phyloP scores from a whole-genome alignment of 2,888 invertebrate genomes.

The Cacoxenus indagator region DNA sequence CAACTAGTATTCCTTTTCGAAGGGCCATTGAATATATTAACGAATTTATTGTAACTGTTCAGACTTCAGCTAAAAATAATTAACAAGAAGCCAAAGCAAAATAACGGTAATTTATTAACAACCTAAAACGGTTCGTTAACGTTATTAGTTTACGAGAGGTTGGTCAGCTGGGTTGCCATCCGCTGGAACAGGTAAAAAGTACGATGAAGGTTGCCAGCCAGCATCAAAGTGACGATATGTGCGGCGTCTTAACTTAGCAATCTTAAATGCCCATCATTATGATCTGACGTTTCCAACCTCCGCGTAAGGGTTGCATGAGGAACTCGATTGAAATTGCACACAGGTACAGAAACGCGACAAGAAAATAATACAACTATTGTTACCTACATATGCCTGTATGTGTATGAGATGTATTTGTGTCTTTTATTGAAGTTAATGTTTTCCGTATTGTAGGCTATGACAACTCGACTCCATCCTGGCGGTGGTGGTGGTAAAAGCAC shows the following conservation, averaged over 20 bases:
- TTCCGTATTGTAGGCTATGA: background rate
- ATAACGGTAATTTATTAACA: no score
- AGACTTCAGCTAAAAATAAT: no score
- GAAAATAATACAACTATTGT: background rate
- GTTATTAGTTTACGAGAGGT: no score
- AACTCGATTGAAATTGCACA: background rate
- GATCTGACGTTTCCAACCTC: background rate
- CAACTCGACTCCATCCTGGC: no score
- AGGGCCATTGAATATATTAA: no score
- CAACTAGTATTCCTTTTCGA: no score
- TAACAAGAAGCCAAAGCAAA: no score
- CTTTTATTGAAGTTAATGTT: conserved; percentile 3
- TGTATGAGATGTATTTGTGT: background rate
- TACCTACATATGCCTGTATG: background rate
- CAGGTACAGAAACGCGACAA: background rate
- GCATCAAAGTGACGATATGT: background rate
- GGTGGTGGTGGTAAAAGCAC: background rate
- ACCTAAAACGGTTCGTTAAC: no score
- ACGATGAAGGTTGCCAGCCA: no score
- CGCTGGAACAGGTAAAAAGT: conserved; percentile 44
- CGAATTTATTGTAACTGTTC: no score
- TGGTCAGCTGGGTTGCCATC: no score
- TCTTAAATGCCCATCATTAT: background rate
- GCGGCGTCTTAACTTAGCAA: background rate
- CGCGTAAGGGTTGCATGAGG: background rate